Conservation (phyloP, 2,797 vertebrate genomes). For the Micromesistius poutassou region DNA sequence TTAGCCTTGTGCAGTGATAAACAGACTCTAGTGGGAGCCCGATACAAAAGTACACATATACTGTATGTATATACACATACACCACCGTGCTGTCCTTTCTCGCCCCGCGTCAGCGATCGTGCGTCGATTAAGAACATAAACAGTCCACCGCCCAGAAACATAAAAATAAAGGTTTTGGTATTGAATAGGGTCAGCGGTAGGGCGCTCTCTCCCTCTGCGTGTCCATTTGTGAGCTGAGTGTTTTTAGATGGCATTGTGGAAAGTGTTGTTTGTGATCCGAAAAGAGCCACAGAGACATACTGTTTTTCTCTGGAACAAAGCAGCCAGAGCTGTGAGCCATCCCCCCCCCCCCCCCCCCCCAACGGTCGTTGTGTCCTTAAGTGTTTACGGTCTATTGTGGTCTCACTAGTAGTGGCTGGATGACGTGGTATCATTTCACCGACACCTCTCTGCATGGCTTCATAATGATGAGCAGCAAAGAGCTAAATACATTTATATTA, state of each 20-base stretch:
- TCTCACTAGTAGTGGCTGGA: background rate
- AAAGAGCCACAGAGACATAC: background rate
- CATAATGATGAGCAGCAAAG: background rate
- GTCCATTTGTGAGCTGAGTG: background rate
- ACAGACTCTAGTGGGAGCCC: background rate
- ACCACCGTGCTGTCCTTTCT: conserved; percentile 18
- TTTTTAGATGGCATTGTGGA: background rate
- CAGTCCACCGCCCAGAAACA: background rate
- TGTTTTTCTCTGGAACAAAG: background rate
- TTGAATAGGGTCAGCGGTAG: background rate
- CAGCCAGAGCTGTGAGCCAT: background rate
- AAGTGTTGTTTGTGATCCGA: background rate
- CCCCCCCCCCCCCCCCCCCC: no score
- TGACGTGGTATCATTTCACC: background rate
- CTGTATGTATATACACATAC: conserved; percentile 9
- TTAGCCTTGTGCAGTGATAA: conserved; percentile 16
- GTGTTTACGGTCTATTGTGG: background rate
- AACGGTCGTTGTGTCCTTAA: background rate
- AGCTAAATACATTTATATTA: background rate
- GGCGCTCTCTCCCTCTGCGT: background rate
- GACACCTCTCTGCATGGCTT: background rate
- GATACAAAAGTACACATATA: background rate
- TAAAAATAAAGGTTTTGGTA: background rate
- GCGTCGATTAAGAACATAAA: background rate
- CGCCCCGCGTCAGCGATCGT: background rate